Evolutionary conservation across 2,797 vertebrate species (phyloP).

Genomic region (Anguilla marmorata): DNA sequence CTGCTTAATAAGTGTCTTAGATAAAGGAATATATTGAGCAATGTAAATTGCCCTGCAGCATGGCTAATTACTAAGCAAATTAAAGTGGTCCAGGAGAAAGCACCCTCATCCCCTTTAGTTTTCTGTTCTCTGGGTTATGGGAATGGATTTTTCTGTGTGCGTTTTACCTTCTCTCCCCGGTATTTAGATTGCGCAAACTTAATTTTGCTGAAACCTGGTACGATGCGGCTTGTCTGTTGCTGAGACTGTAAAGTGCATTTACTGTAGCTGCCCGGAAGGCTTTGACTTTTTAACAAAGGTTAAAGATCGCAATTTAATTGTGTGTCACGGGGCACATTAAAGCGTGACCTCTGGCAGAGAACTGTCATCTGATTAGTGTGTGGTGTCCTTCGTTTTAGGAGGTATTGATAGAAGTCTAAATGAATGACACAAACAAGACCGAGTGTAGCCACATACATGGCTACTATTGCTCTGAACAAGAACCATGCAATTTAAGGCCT

Average conservation of each 20-base stretch:
- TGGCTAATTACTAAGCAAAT: neutral
- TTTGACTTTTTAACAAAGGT: slow-evolving; percentile 73
- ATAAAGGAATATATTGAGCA: neutral
- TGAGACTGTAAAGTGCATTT: slow-evolving; percentile 53
- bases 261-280: slow-evolving; percentile 64
- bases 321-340: slow-evolving; percentile 74
- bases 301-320: slow-evolving; percentile 79
- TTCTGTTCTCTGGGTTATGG: neutral
- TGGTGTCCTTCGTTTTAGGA: slow-evolving; percentile 3
- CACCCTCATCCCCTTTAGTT: neutral
- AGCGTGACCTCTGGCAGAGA: slow-evolving; percentile 57
- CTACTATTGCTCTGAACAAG: neutral
- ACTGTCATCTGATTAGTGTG: slow-evolving; percentile 54
- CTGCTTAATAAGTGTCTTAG: neutral
- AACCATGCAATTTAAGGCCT: neutral
- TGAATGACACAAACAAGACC: slow-evolving; percentile 13
- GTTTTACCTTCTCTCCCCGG: neutral
- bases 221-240: neutral
- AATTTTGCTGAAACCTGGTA: neutral
- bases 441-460: neutral
- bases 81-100: neutral
- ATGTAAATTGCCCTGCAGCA: neutral
- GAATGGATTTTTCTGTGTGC: neutral
- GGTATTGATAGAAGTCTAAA: slow-evolving; percentile 1
- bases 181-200: slow-evolving; percentile 8